These are phyloP conservation scores for Malaclemys terrapin DNA, from an alignment of 2,113 vertebrate genomes.

Conservation along the genomic window DNA sequence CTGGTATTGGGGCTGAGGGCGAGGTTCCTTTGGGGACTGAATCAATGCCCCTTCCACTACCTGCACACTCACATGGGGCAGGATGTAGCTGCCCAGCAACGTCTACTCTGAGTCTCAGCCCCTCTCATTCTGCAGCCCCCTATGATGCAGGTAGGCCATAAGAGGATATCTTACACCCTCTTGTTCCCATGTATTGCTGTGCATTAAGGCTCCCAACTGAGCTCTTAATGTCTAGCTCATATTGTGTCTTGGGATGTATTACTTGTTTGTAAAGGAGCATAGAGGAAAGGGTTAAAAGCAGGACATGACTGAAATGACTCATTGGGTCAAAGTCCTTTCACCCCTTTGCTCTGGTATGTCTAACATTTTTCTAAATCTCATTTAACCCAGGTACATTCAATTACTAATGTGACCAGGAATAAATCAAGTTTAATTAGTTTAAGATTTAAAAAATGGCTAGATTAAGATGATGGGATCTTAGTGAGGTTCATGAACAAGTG, in stretches of 20 bases:
- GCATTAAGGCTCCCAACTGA: constrained; percentile 32
- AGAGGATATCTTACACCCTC: not conserved
- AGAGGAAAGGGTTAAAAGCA: not conserved
- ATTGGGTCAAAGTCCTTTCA: constrained; percentile 50
- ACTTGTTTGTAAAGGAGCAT: not conserved
- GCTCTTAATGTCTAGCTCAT: constrained; percentile 40
- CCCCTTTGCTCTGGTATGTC: constrained; percentile 37
- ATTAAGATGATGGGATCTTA: constrained; percentile 51
- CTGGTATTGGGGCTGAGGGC: not conserved
- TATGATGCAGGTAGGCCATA: not conserved
- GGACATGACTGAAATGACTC: constrained; percentile 11
- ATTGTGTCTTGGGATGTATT: constrained; percentile 47
- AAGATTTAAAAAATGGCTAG: constrained; percentile 12
- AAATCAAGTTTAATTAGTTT: constrained; percentile 60
- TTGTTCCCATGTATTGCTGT: not conserved
- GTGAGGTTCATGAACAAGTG: constrained; percentile 14
- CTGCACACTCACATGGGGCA: not conserved
- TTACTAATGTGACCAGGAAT: constrained; percentile 63
- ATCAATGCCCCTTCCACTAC: not conserved
- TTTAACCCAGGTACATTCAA: constrained; percentile 49
- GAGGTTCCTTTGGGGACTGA: not conserved
- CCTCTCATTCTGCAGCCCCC: constrained; percentile 15
- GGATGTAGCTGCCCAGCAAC: not conserved
- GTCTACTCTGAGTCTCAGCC: not conserved
- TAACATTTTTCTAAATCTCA: constrained; percentile 42